phyloP scores from a whole-genome alignment of 2,888 invertebrate genomes.

The Serripes groenlandicus region DNA sequence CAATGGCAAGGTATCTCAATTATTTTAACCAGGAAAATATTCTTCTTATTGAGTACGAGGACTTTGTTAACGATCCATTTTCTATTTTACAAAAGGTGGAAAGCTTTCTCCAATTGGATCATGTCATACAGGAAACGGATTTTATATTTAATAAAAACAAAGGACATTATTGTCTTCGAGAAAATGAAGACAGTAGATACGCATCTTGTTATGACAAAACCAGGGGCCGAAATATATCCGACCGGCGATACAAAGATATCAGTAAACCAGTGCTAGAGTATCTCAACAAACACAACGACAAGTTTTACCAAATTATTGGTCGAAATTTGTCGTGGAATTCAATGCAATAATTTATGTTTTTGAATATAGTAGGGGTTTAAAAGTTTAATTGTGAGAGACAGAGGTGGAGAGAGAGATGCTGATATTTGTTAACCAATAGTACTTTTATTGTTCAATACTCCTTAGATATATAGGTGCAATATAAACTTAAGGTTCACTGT shows the following conservation, averaged over 20 bases:
- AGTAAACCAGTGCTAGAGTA: conserved; percentile 76
- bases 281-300: conserved; percentile 81
- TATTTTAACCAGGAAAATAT: conserved; percentile 96
- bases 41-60: conserved; percentile 92
- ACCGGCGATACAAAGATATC: conserved; percentile 91
- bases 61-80: conserved; percentile 76
- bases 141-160: conserved; percentile 98
- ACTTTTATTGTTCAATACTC: no score
- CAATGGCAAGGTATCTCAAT: conserved; percentile 96
- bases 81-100: conserved; percentile 76
- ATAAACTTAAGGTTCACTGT: no score
- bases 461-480: no score
- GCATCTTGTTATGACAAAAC: conserved; percentile 96
- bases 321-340: conserved; percentile 94
- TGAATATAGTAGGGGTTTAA: no score
- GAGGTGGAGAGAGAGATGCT: no score
- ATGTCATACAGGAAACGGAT: conserved; percentile 89
- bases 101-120: conserved; percentile 76
- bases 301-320: conserved; percentile 92
- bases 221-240: conserved; percentile 90
- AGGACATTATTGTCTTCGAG: conserved; percentile 94
- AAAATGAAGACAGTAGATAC: conserved; percentile 85
- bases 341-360: no score
- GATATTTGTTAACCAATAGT: no score
- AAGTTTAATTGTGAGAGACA: no score